Evolutionary conservation across 2,797 vertebrate species (phyloP).

Genomic region (Sparidentex hasta): DNA sequence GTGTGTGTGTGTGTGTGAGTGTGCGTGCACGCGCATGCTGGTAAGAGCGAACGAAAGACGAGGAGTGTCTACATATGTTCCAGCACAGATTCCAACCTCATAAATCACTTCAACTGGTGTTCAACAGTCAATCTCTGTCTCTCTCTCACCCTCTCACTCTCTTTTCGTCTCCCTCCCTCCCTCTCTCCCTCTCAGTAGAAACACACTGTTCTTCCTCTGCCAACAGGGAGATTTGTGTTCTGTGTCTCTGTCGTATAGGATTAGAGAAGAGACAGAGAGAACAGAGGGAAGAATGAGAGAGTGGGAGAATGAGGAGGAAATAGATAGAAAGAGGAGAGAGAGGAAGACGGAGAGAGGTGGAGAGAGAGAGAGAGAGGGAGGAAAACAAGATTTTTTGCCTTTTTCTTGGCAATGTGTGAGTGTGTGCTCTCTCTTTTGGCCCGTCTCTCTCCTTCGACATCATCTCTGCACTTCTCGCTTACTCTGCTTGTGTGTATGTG

Average conservation of each 20-base stretch:
- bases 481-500: conserved; percentile 44
- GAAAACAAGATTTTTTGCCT: conserved; percentile 53
- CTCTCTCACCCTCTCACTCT: conserved; percentile 29
- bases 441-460: conserved; percentile 51
- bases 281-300: conserved; percentile 54
- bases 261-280: conserved; percentile 71
- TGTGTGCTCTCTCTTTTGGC: conserved; percentile 46
- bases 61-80: conserved; percentile 83
- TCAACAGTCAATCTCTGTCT: conserved; percentile 79
- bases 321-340: conserved; percentile 59
- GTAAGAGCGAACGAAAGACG: conserved; percentile 65
- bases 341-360: conserved; percentile 6
- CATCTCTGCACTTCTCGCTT: conserved; percentile 49
- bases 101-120: conserved; percentile 83
- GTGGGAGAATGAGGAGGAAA: conserved; percentile 31
- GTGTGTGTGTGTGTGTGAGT: conserved; percentile 13
- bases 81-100: conserved; percentile 81
- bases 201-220: conserved; percentile 68
- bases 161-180: not conserved
- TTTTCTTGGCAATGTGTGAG: conserved; percentile 60
- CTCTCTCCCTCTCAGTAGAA: conserved; percentile 40
- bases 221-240: conserved; percentile 80
- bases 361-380: conserved; percentile 25
- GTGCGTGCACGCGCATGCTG: conserved; percentile 8
- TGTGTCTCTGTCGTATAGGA: conserved; percentile 77